phyloP scores from a whole-genome alignment of 1,140 invertebrate species.

The Drosophila gunungcola region DNA sequence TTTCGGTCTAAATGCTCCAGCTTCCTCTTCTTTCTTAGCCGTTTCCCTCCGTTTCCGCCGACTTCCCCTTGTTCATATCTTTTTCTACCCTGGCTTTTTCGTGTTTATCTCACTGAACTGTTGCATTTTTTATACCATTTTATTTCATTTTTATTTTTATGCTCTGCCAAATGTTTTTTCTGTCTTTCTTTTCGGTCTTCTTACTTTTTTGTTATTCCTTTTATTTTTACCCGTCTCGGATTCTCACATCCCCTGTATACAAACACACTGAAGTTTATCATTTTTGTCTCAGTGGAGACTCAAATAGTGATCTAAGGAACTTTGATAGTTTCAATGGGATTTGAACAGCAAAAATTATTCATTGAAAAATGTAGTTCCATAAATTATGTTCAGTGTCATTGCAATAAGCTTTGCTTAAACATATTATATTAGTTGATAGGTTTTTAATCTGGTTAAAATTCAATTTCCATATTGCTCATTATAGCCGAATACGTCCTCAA shows the following conservation, averaged over 20 bases:
- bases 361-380: too few species aligned
- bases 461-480: too few species aligned
- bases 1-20: conserved; percentile 15
- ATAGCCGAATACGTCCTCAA: too few species aligned
- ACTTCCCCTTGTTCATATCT: not conserved
- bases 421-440: too few species aligned
- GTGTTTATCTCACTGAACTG: conserved; percentile 66
- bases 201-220: conserved; percentile 21
- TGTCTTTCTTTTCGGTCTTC: conserved; percentile 16
- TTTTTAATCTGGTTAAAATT: too few species aligned
- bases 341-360: not conserved
- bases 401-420: too few species aligned
- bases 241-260: conserved; percentile 17
- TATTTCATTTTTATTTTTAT: conserved; percentile 74
- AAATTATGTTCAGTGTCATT: too few species aligned
- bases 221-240: conserved; percentile 16
- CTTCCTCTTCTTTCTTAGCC: conserved; percentile 24
- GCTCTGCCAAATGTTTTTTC: conserved; percentile 58
- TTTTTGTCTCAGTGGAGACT: conserved; percentile 47
- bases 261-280: conserved; percentile 54
- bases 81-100: conserved; percentile 44
- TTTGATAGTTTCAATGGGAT: conserved; percentile 8
- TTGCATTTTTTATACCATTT: conserved; percentile 79
- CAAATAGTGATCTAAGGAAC: conserved; percentile 4
- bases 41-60: not conserved